Conservation (phyloP, 2,113 vertebrate genomes). For the Seriola aureovittata region DNA sequence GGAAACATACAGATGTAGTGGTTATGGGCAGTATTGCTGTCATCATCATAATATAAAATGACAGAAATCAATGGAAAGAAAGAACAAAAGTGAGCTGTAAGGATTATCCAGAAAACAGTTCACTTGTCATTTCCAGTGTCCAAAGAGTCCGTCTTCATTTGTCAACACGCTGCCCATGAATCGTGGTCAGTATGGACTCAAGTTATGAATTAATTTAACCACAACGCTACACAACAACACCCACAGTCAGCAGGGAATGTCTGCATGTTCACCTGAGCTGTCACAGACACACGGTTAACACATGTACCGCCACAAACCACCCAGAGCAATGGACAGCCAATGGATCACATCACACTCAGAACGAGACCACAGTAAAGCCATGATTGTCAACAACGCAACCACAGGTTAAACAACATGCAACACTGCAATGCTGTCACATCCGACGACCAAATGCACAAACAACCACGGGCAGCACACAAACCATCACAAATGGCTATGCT, state of each 20-base stretch:
- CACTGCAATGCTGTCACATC: constrained; percentile 31
- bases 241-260: background rate
- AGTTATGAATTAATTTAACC: constrained; percentile 10
- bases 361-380: constrained; percentile 20
- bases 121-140: background rate
- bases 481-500: background rate
- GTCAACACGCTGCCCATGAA: constrained; percentile 15
- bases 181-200: background rate
- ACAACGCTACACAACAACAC: constrained; percentile 17
- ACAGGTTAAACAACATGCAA: constrained; percentile 48
- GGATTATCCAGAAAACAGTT: background rate
- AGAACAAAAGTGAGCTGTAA: background rate
- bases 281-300: constrained; percentile 21
- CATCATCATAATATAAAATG: constrained; percentile 15
- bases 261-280: constrained; percentile 23
- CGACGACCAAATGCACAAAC: constrained; percentile 24
- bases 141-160: background rate
- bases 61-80: constrained; percentile 1
- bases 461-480: constrained; percentile 18
- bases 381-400: constrained; percentile 19
- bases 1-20: background rate
- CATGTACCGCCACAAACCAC: constrained; percentile 39
- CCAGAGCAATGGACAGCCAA: background rate
- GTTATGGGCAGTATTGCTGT: background rate
- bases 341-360: constrained; percentile 23